Conservation (phyloP, 2,888 invertebrate species). For the Synergus laeviventris region DNA sequence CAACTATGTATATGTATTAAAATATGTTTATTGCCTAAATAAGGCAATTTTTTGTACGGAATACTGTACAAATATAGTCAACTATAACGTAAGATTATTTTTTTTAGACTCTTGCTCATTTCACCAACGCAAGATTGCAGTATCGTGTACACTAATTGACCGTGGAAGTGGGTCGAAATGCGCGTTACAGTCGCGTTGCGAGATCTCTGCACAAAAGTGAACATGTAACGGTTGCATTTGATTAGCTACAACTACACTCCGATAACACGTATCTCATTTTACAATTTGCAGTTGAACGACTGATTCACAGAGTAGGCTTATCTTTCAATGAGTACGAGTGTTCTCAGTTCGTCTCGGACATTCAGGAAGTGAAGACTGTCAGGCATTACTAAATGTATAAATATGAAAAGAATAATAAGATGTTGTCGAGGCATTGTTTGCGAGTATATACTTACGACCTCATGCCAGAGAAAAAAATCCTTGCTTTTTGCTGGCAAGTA, state of each 20-base stretch:
- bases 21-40: too few species aligned
- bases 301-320: slow-evolving; percentile 10
- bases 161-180: background rate
- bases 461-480: slow-evolving; percentile 20
- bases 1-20: too few species aligned
- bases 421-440: slow-evolving; percentile 24
- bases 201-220: background rate
- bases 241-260: background rate
- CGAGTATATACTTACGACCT: slow-evolving; percentile 16
- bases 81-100: background rate
- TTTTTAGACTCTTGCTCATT: background rate
- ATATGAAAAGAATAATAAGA: slow-evolving; percentile 14
- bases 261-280: slow-evolving; percentile 8
- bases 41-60: too few species aligned
- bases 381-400: slow-evolving; percentile 8
- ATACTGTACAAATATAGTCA: too few species aligned
- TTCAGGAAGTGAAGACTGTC: slow-evolving; percentile 19
- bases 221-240: background rate
- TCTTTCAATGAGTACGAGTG: slow-evolving; percentile 31
- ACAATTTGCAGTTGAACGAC: slow-evolving; percentile 1
- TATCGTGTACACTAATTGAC: slow-evolving; percentile 1
- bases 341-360: slow-evolving; percentile 31
- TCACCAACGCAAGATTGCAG: background rate
- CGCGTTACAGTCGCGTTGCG: background rate
- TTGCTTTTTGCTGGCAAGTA: slow-evolving; percentile 12